Conservation (phyloP, 2,888 invertebrate genomes). For the Limnephilus lunatus region DNA sequence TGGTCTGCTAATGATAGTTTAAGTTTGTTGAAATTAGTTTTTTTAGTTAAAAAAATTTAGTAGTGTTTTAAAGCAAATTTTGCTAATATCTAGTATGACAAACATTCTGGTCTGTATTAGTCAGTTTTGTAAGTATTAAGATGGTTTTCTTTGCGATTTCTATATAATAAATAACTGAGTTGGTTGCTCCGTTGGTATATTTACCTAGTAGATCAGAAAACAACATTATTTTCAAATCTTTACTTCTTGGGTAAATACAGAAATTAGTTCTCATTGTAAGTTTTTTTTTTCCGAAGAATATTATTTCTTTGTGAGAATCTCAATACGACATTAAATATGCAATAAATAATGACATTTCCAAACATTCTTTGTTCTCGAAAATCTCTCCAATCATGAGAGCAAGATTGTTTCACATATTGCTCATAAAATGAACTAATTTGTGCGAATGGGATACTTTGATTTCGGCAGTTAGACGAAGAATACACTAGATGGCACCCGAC, state of each 20-base stretch:
- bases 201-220: no score
- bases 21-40: no score
- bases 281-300: not conserved
- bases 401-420: conserved; percentile 11
- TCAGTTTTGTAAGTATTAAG: no score
- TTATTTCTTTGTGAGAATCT: not conserved
- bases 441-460: conserved; percentile 21
- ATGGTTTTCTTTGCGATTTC: no score
- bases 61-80: no score
- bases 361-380: not conserved
- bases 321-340: not conserved
- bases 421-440: conserved; percentile 18
- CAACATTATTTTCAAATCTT: not conserved
- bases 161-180: no score
- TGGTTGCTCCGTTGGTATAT: no score
- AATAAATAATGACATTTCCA: not conserved
- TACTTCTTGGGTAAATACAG: not conserved
- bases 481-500: not conserved
- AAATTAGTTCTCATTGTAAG: not conserved
- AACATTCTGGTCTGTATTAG: no score
- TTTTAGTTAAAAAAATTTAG: no score
- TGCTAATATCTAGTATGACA: no score
- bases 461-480: not conserved
- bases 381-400: not conserved
- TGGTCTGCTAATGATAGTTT: no score